Base-by-base conservation (phyloP, 2,888 invertebrate genomes). In the Cepaea hortensis region DNA sequence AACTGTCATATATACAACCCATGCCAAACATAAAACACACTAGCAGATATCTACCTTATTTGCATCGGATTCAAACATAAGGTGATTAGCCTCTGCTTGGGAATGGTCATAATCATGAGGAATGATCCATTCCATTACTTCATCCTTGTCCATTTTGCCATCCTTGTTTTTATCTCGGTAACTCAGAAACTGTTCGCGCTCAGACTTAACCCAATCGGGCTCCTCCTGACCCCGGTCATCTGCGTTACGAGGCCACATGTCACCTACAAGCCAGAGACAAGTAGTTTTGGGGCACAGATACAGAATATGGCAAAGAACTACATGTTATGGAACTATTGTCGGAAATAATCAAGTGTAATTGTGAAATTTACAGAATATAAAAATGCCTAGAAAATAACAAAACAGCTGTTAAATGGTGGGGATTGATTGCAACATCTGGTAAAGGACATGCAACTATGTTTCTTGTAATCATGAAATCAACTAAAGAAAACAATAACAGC, bases 21-120 rank as follows among this genome's bases (percentile, higher is more conserved):
- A 83, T 83, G 75, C 83, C 83, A 83, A 55, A 72, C 23, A 50
- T 15, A 55, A 55, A 55, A 55, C 6, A 55, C 55, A 13, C 13
- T 73, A 9, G 3, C 11, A 68, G 20, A 79, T 86, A 65, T 80
- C 65, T 87, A 95, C 95, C 94, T 97, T 96, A 95, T 99, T 97
- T 0, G 96, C 95, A 95, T 99, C 99, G 0, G 98, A 97, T 94
- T 99, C 98, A 95, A 97, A 97, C 90, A 99, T 96, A 80, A 99
- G 96, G 95, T 99, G 99, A 87, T 97, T 96, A 11, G 99, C 97
- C 95, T 99, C 99, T 0, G 98, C 98, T 93, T 98, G 97, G 0
- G 98, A 97, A 95, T 99, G 98, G 95, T 99, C 99, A 94, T 98
- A 99, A 94, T 98, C 98, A 0, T 97, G 96, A 0, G 99, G 99